A percentile compares a stretch with the other conserved stretches of the same genome.
These are phyloP conservation scores for Brachypteracias leptosomus DNA, from an alignment of 2,113 vertebrate species.

Conservation along the genomic window DNA sequence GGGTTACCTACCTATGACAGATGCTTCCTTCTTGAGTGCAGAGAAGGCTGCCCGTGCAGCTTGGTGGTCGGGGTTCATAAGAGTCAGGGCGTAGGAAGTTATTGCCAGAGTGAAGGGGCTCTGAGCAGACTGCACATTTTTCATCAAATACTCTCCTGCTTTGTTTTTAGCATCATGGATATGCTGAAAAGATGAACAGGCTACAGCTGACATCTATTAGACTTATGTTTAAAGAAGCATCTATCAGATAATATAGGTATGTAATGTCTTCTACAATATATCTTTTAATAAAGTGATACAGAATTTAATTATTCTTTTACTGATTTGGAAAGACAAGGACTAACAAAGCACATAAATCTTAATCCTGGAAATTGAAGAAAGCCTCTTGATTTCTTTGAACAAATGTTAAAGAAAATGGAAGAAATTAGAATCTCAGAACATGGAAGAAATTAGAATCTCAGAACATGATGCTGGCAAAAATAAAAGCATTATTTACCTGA, in stretches of 20 bases:
- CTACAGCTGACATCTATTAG: background rate
- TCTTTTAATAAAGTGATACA: background rate
- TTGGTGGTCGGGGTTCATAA: conserved; percentile 60
- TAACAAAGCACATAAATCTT: background rate
- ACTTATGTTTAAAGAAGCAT: background rate
- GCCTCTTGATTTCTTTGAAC: background rate
- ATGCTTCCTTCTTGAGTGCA: conserved; percentile 75
- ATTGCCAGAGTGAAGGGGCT: conserved; percentile 85
- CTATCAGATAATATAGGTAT: rapidly evolving
- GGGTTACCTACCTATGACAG: conserved; percentile 70
- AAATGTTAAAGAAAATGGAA: background rate
- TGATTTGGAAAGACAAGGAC: background rate
- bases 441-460: background rate
- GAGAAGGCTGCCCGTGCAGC: background rate
- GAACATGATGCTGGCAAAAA: background rate
- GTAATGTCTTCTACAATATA: background rate
- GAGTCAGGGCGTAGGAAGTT: conserved; percentile 80
- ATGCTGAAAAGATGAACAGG: conserved; percentile 70
- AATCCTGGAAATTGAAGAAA: background rate
- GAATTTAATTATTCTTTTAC: background rate
- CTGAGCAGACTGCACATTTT: conserved; percentile 62
- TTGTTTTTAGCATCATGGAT: conserved; percentile 70
- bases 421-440: background rate
- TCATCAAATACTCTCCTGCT: conserved; percentile 77
- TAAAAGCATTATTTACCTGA: conserved; percentile 65